These are phyloP conservation scores for Nesometra sesokonis DNA, from an alignment of 35 echinoderm and acorn worm species.

Conservation along the genomic window DNA sequence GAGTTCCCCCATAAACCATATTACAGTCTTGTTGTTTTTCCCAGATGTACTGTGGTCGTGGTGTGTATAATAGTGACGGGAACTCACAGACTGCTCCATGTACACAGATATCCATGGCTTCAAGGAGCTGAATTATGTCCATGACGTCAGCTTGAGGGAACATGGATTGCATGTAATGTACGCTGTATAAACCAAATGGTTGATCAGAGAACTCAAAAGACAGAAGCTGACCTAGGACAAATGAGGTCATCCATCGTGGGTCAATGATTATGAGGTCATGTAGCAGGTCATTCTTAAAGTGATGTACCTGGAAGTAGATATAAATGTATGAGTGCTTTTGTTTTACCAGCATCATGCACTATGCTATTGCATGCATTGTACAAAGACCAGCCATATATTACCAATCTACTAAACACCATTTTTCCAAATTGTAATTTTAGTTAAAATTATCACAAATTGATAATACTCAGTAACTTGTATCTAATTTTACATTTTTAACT, in stretches of 20 bases:
- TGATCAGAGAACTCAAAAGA: slow-evolving; percentile 64
- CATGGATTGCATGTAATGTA: slow-evolving; percentile 86
- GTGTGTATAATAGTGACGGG: slow-evolving; percentile 52
- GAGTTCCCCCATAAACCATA: slow-evolving; percentile 78
- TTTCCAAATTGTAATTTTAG: no score
- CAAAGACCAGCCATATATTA: no score
- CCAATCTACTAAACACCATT: no score
- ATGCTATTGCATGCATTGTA: no score
- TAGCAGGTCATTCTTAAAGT: slow-evolving; percentile 85
- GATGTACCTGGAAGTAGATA: slow-evolving; percentile 68
- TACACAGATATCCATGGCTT: slow-evolving; percentile 89
- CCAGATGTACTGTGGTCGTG: slow-evolving; percentile 63
- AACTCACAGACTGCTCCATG: slow-evolving; percentile 86
- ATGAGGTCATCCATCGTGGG: slow-evolving; percentile 73
- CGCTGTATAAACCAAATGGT: slow-evolving; percentile 79
- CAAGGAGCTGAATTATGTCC: slow-evolving; percentile 77
- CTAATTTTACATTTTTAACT: no score
- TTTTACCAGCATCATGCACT: neutral
- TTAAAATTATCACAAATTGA: no score
- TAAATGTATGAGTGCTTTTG: neutral
- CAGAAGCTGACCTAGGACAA: slow-evolving; percentile 63
- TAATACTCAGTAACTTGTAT: no score
- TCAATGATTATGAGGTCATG: slow-evolving; percentile 86
- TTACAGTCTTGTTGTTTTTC: slow-evolving; percentile 68
- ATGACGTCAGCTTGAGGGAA: slow-evolving; percentile 63